Base-by-base conservation (phyloP, 2,888 invertebrate species). In the Cyclophora punctaria region DNA sequence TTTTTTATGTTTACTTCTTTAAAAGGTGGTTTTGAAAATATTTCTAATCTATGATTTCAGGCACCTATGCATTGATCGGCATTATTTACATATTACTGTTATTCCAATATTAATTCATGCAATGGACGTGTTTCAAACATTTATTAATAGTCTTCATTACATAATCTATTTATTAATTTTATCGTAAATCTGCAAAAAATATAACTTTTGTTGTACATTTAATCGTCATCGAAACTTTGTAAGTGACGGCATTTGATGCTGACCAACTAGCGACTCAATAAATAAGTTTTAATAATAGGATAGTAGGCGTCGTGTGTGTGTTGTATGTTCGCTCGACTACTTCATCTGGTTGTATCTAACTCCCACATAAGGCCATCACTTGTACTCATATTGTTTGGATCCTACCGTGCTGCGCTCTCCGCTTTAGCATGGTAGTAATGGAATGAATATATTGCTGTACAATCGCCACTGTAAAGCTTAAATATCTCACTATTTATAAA, bases 121-220 rank as follows among this genome's bases (percentile, higher is more conserved):
- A 71, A 77, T 83, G 85, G 84, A 85, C 84, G 85, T 82, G 76
- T 80, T 78, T 64, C 58, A 69, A 67, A 62, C 64, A 64, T 64
- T 63, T 20, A 20, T 58, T 71, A 67, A 71, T 73, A 75, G 70
- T 78, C 67, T 75, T 71, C 67, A 69, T 72, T 73, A 71, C 67
- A 71, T 75, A 77, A 73, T 73, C 66, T 73, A 69, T 57, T 63
- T 77, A 72, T 65, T 69, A 53, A 58, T 58, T 49, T 71, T 69
- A 71, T 75, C 78, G 70, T 85, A 85, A 76, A 85, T 79, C 78
- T 83, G 85, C 82, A 81, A 85, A 86, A 86, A 86, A 86, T 85
- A 85, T 81, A 79, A 75, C 73, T 71, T 78, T 75, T 77, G 73
- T 80, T 79, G 73, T 80, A 79, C 73, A 75, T 73, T 73, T 64